Percentiles rank a stretch among this genome's conserved stretches.
Conservation (phyloP, 37 sponge, comb jelly and placozoan genomes). For the Bolinopsis microptera region DNA sequence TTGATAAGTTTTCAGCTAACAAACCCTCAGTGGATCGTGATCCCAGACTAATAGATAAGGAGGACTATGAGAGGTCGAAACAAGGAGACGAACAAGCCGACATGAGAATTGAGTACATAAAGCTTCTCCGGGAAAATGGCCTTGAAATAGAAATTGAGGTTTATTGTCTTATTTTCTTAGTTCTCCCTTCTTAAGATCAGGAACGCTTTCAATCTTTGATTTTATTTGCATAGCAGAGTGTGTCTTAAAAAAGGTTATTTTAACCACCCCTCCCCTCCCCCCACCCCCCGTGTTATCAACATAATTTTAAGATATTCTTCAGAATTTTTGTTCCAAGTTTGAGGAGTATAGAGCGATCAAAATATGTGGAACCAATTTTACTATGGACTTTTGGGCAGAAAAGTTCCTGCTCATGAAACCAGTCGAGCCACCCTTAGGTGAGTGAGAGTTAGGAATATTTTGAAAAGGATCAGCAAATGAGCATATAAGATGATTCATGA, state of each 20-base stretch:
- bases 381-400: constrained; percentile 52
- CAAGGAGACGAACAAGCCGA: background rate
- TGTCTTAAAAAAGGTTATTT: too few relatives aligned
- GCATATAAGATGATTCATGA: too few relatives aligned
- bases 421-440: constrained; percentile 38
- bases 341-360: constrained; percentile 58
- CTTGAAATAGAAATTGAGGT: constrained; percentile 47
- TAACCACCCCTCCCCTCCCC: too few relatives aligned
- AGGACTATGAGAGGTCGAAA: background rate
- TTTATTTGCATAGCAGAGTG: too few relatives aligned
- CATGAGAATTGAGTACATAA: background rate
- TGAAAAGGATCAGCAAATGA: too few relatives aligned
- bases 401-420: constrained; percentile 62
- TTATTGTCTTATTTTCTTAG: background rate
- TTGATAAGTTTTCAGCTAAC: background rate
- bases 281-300: too few relatives aligned
- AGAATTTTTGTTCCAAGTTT: constrained; percentile 32
- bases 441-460: too few relatives aligned
- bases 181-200: too few relatives aligned
- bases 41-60: constrained; percentile 9
- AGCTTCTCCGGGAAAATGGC: background rate
- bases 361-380: constrained; percentile 1
- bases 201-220: too few relatives aligned
- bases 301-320: background rate
- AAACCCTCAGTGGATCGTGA: constrained; percentile 4